Conservation (phyloP, 2,113 vertebrate species). For the Pungitius pungitius region DNA sequence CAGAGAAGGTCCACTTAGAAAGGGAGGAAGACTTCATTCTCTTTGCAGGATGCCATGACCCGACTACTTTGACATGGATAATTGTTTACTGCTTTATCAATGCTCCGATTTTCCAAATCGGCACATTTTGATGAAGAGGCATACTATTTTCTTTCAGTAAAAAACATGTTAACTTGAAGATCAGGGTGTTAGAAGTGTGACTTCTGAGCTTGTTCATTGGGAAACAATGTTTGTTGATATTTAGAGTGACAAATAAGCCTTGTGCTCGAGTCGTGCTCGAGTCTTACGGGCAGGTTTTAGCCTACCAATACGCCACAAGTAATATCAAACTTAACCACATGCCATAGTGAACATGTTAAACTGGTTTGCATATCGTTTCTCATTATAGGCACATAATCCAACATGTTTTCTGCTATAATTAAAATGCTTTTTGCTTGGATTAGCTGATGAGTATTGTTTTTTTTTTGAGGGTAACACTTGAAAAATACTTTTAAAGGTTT, state of each 20-base stretch:
- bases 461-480: neutral
- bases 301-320: neutral
- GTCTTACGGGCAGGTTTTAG: neutral
- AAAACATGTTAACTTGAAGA: neutral
- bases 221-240: neutral
- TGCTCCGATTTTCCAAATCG: neutral
- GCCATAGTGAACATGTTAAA: neutral
- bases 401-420: neutral
- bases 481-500: neutral
- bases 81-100: neutral
- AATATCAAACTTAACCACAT: neutral
- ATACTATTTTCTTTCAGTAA: neutral
- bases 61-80: neutral
- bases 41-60: neutral
- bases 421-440: neutral
- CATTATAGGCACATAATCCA: neutral
- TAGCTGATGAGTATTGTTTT: neutral
- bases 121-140: neutral
- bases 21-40: neutral
- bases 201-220: neutral
- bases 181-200: neutral
- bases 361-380: neutral
- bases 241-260: neutral
- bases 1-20: neutral
- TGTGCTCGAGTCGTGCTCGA: no score